Base-by-base conservation (phyloP, 2,797 vertebrate species). In the Antennarius maculatus region DNA sequence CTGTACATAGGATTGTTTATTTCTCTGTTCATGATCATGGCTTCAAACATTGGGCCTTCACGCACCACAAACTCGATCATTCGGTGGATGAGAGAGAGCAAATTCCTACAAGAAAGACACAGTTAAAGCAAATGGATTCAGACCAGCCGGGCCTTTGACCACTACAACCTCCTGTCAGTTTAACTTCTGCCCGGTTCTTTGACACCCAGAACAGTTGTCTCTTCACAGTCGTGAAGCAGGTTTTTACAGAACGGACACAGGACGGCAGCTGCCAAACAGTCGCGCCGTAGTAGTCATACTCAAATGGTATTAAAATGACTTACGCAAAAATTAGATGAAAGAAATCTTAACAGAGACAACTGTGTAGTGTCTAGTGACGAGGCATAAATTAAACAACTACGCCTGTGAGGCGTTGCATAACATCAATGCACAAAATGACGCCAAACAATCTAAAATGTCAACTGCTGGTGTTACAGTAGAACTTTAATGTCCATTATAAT, bases 21-120 rank as follows among this genome's bases (percentile, higher is more conserved):
- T 90, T 99, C 98, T 94, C 97, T 78, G 93, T 98, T 99, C 98
- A 99, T 99, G 89, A 99, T 99, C 97, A 99, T 99, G 91, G 98
- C 98, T 96, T 99, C 98, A 94, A 99, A 99, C 97, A 99, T 99
- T 60, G 98, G 98, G 87, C 98, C 98, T 92, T 99, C 98, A 95
- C 98, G 97, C 92, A 99, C 98, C 94, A 99, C 98, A 97, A 99
- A 99, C 92, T 99, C 98, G 95, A 99, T 99, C 98, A 99, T 99
- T 92, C 98, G 97, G 91, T 99, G 97, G 90, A 99, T 99, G 92
- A 99, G 94, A 95, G 95, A 98, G 94, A 98, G 96, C 89, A 98
- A 97, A 98, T 98, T 97, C 97, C 97, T 98, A 98, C 90, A 97
- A 98, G 95, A 98, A 97, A 94, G 95, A 96, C 95, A 99, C 95